Conservation (phyloP, 2,797 vertebrate genomes). For the Bradypus variegatus region DNA sequence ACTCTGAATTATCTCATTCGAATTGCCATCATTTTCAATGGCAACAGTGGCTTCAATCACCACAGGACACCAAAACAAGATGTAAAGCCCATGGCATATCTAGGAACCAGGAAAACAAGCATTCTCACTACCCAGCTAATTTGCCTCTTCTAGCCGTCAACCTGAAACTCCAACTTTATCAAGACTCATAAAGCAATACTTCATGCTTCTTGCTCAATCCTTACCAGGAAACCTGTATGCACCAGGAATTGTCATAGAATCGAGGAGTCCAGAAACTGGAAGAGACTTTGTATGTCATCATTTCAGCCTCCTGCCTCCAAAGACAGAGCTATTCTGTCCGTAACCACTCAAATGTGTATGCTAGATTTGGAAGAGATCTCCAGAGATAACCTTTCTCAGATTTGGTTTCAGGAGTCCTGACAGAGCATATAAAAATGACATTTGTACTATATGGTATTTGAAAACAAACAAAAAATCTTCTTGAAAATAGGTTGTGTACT, state of each 20-base stretch:
- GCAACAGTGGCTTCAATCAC: slow-evolving; percentile 34
- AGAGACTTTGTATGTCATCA: neutral
- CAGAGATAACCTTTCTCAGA: neutral
- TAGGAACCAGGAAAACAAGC: slow-evolving; percentile 35
- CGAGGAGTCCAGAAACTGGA: neutral
- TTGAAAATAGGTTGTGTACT: neutral
- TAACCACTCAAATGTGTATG: neutral
- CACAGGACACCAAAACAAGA: slow-evolving; percentile 16
- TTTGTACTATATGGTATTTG: neutral
- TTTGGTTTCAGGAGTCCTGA: neutral
- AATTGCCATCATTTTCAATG: slow-evolving; percentile 19
- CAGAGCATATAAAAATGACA: neutral
- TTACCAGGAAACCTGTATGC: slow-evolving; percentile 6
- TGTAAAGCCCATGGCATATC: neutral
- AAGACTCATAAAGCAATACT: slow-evolving; percentile 14
- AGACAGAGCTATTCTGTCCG: neutral
- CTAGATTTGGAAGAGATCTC: slow-evolving; percentile 10
- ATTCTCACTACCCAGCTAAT: neutral
- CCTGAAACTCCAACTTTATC: slow-evolving; percentile 3
- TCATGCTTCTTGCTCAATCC: neutral
- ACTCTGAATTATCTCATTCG: slow-evolving; percentile 4
- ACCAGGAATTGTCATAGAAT: neutral
- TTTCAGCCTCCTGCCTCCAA: neutral
- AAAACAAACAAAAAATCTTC: neutral
- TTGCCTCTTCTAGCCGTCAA: neutral